phyloP scores from a whole-genome alignment of 2,113 vertebrate species.

The Pseudorectes ferrugineus region DNA sequence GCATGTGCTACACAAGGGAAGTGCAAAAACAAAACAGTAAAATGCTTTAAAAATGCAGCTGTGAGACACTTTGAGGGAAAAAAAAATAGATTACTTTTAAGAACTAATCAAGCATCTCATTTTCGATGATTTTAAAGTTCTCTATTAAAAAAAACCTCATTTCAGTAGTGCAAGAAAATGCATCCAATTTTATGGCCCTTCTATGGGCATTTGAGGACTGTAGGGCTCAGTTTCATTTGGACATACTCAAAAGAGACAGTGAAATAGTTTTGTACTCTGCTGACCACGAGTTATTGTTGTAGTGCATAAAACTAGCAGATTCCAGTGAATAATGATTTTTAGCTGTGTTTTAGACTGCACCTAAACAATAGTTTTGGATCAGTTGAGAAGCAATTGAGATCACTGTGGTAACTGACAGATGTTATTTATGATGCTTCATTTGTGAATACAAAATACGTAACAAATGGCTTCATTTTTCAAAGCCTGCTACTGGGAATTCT shows the following conservation, averaged over 20 bases:
- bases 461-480: constrained; percentile 38
- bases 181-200: neutral
- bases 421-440: constrained; percentile 47
- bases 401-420: constrained; percentile 5
- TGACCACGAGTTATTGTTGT: neutral
- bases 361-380: neutral
- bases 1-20: neutral
- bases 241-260: neutral
- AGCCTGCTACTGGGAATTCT: neutral
- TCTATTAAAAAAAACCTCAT: neutral
- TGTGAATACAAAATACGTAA: neutral
- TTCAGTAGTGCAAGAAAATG: neutral
- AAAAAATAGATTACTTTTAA: neutral
- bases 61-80: neutral
- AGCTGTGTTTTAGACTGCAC: neutral
- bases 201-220: neutral
- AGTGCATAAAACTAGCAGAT: neutral
- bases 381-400: neutral
- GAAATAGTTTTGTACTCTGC: neutral
- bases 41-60: neutral
- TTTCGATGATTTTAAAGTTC: neutral
- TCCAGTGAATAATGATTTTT: neutral
- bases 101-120: neutral
- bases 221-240: neutral
- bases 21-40: neutral